Evolutionary conservation across 37 sponge, comb jelly and placozoan genomes (phyloP), one percentile per base, ranked within the genome.

Genomic region (Beroe forskalii): DNA sequence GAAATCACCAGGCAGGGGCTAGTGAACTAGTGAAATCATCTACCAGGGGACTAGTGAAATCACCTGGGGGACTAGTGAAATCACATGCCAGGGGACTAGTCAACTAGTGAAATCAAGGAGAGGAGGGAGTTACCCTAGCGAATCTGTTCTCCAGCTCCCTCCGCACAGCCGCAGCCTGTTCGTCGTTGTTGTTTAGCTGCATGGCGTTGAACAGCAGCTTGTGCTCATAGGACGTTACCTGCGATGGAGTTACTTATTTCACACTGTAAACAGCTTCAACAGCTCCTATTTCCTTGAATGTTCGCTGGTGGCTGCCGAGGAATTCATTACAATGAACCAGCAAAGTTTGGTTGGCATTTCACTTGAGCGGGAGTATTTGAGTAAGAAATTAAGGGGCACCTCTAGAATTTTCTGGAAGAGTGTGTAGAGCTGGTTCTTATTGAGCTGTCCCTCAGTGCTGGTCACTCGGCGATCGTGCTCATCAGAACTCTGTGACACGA

Each of bases 401-500:
- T 72, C 75, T 37, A 72, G 40, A 38, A 72, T 72, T 8, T 72
- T 72, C 75, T 72, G 75, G 75, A 72, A 72, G 38, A 72, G 75
- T 6, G 75, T 72, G 75, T 72, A 72, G 75, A 72, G 75, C 40
- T 72, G 75, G 75, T 72, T 72, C 75, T 72, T 72, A 39, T 72
- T 72, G 75, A 72, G 75, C 35, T 72, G 75, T 36, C 75, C 75
- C 75, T 72, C 75, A 4, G 75, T 72, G 37, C 30, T 37, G 40
- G 75, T 72, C 35, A 72, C 37, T 20, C 75, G 31, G 2, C 75
- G 31, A 20, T 72, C 75, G 20, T 72, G 75, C 39, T 72, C 75
- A 20, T 72, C 75, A 22, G 75, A 72, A 33, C 75, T 72, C 75
- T 72, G 40, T 23, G 75, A 38, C 39, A 72, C 75, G 6, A 72